phyloP scores from a whole-genome alignment of 2,888 invertebrate genomes.

The Aleiodes alternator region DNA sequence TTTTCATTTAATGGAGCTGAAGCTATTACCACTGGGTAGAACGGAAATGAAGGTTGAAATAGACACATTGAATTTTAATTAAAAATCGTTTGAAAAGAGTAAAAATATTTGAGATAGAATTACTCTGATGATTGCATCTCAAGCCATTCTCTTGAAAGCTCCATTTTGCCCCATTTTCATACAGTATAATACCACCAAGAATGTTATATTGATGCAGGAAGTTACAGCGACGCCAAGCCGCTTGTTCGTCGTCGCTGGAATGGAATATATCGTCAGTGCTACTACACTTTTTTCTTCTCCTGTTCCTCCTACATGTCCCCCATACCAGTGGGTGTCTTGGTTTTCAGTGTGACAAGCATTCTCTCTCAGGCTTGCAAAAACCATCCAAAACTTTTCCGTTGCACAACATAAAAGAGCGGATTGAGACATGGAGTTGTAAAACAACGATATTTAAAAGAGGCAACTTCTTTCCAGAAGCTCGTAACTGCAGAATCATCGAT shows the following conservation, averaged over 20 bases:
- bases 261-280: slow-evolving; percentile 34
- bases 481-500: too few species aligned
- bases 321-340: slow-evolving; percentile 20
- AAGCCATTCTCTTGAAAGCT: too few species aligned
- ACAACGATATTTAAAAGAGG: slow-evolving; percentile 8
- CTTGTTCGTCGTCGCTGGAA: slow-evolving; percentile 32
- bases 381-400: slow-evolving; percentile 20
- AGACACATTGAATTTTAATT: too few species aligned
- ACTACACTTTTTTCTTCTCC: slow-evolving; percentile 1
- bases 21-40: too few species aligned
- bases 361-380: not conserved
- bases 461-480: slow-evolving; percentile 11
- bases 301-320: not conserved
- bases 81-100: too few species aligned
- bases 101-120: too few species aligned
- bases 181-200: too few species aligned
- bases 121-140: too few species aligned
- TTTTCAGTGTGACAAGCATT: not conserved
- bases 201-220: slow-evolving; percentile 61
- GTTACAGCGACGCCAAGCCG: slow-evolving; percentile 63
- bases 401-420: slow-evolving; percentile 25
- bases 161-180: too few species aligned
- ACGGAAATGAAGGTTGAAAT: too few species aligned
- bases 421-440: slow-evolving; percentile 29
- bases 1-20: not conserved